Evolutionary conservation across 2,888 invertebrate species (phyloP).

Genomic region (Peribatodes rhomboidaria): DNA sequence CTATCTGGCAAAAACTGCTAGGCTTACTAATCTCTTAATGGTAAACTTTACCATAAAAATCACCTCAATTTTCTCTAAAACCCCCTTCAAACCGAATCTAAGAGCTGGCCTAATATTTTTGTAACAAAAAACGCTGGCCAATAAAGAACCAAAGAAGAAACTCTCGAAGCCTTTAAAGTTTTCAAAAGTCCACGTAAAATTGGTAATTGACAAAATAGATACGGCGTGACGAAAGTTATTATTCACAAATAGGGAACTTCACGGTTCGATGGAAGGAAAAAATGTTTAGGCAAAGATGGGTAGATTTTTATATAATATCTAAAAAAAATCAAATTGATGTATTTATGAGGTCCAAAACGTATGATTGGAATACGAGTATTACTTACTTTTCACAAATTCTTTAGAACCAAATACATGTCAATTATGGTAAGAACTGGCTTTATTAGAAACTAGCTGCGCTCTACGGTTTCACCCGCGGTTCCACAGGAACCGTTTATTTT

Average conservation of each 20-base stretch:
- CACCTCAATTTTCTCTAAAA: conserved; percentile 6
- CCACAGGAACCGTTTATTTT: too few relatives aligned
- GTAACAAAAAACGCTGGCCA: conserved; percentile 46
- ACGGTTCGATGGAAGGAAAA: conserved; percentile 45
- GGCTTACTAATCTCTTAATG: neutral
- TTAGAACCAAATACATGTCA: too few relatives aligned
- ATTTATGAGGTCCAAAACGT: too few relatives aligned
- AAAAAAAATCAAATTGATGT: neutral
- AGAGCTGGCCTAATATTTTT: conserved; percentile 37
- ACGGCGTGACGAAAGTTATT: conserved; percentile 51
- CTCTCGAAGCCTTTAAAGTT: conserved; percentile 43
- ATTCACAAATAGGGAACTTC: conserved; percentile 55
- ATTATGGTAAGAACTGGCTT: too few relatives aligned
- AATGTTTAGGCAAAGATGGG: conserved; percentile 31
- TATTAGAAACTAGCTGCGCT: too few relatives aligned
- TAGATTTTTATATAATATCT: neutral
- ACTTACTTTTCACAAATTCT: too few relatives aligned
- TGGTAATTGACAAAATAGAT: conserved; percentile 57
- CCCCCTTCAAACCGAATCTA: conserved; percentile 20
- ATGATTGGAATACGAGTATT: too few relatives aligned
- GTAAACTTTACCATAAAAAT: conserved; percentile 6
- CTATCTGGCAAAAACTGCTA: neutral
- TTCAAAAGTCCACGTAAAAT: conserved; percentile 57
- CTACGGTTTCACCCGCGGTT: too few relatives aligned
- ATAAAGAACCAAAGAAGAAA: conserved; percentile 49